A percentile compares a stretch with the other conserved stretches of the same genome.
Evolutionary conservation across 2,797 vertebrate species (phyloP).

Genomic region (Furcifer pardalis): DNA sequence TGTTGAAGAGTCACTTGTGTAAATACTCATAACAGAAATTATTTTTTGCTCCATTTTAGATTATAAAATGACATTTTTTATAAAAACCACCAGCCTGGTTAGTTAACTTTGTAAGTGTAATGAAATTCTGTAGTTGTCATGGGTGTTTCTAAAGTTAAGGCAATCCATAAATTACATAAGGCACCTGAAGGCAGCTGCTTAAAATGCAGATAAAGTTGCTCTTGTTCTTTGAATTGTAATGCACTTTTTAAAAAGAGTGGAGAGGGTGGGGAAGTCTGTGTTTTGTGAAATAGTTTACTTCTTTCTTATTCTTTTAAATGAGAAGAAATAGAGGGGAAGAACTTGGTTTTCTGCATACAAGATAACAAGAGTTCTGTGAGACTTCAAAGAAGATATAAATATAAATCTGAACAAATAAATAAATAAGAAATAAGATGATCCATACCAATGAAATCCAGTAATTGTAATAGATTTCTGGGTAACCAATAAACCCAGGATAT

Average conservation of each 20-base stretch:
- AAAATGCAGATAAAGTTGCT: slow-evolving; percentile 50
- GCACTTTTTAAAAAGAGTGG: background rate
- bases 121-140: slow-evolving; percentile 39
- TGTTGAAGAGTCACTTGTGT: slow-evolving; percentile 41
- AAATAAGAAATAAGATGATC: no score
- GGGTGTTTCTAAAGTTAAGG: slow-evolving; percentile 37
- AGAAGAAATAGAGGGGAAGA: background rate
- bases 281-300: slow-evolving; percentile 40
- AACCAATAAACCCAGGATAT: background rate
- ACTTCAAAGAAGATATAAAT: background rate
- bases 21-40: slow-evolving; percentile 54
- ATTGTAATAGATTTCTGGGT: background rate
- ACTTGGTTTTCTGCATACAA: background rate
- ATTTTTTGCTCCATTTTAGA: slow-evolving; percentile 56
- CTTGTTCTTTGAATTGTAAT: slow-evolving; percentile 50
- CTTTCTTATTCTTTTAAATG: background rate
- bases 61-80: slow-evolving; percentile 49
- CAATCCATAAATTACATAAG: slow-evolving; percentile 40
- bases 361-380: background rate
- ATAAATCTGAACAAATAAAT: no score
- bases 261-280: background rate
- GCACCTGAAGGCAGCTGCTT: slow-evolving; percentile 31
- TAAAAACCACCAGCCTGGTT: background rate
- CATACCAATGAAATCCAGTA: background rate
- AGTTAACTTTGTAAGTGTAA: slow-evolving; percentile 41